These are phyloP conservation scores for Epistrophella euchroma DNA, from an alignment of 2,888 invertebrate species.

Conservation along the genomic window DNA sequence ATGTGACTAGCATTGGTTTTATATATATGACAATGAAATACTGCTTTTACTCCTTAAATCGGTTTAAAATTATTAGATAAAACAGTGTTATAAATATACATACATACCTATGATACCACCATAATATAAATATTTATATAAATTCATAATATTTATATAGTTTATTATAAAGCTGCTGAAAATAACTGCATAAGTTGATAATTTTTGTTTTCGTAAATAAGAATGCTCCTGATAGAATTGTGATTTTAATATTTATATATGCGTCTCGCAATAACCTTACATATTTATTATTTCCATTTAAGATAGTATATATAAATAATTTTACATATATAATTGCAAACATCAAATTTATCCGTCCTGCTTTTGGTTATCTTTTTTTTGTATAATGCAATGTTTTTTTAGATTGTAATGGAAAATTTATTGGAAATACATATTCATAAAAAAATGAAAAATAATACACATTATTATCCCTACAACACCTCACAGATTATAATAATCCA, in stretches of 20 bases:
- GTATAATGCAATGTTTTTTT: constrained; percentile 37
- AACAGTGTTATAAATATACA: constrained; percentile 52
- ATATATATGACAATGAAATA: too few species aligned
- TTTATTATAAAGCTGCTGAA: constrained; percentile 55
- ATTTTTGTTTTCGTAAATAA: constrained; percentile 51
- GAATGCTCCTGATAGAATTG: constrained; percentile 56
- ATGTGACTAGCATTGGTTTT: too few species aligned
- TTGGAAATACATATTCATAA: constrained; percentile 62
- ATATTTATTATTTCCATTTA: constrained; percentile 66
- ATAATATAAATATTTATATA: constrained; percentile 71
- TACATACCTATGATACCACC: constrained; percentile 73
- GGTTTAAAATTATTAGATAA: background rate
- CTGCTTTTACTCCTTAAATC: too few species aligned
- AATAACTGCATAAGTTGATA: constrained; percentile 43
- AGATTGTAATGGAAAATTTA: constrained; percentile 46
- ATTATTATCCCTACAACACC: constrained; percentile 52
- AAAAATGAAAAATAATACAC: constrained; percentile 48
- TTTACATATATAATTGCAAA: constrained; percentile 72
- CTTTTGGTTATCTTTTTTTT: constrained; percentile 20
- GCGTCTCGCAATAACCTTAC: constrained; percentile 68
- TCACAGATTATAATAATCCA: constrained; percentile 44
- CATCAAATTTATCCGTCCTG: constrained; percentile 52
- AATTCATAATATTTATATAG: constrained; percentile 64
- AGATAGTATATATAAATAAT: constrained; percentile 63
- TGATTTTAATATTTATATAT: constrained; percentile 54